Base-by-base conservation (phyloP, 2,113 vertebrate species). In the Ovis canadensis region DNA sequence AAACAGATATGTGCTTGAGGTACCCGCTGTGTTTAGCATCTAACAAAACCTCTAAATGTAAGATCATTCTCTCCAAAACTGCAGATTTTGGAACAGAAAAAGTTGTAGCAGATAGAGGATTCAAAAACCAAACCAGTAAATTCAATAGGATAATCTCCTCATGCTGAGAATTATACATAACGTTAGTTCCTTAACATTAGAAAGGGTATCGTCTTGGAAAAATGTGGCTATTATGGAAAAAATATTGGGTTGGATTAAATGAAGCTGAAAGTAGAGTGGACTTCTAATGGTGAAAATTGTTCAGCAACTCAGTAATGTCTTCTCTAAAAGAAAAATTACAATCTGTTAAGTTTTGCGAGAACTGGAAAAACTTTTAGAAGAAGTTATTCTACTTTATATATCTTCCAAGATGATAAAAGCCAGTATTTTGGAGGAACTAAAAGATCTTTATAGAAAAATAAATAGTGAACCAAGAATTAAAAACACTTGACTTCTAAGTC, bases 311-410 rank as follows among this genome's bases (percentile, higher is more conserved):
- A 82, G 54, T 88, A 84, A 89, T 1, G 1, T 88, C 60, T 97
- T 95, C 96, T 91, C 86, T 89, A 90, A 96, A 94, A 94, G 89
- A 88, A 92, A 97, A 78, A 67, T 77, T 91, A 21, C 17, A 62
- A 60, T 36, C n/a, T 91, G 21, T 87, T 90, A 77, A 36, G 40
- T 94, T 83, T 86, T 16, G 19, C 60, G 19, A 64, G 36, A 82
- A 91, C 87, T 93, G 50, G 71, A 89, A 96, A 90, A 83, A 88
- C 31, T 80, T 91, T 84, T 55, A 36, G 55, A 81, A 43, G 82
- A 91, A 83, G 50, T 84, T 78, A 54, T 60, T 96, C 25, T 96
- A 33, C 88, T 93, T 92, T 67, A 62, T 91, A 25, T 31, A 82
- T 57, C 45, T 96, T 88, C 36, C 84, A 90, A 82, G 59, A 93